A percentile compares a stretch with the other conserved stretches of the same genome.
Conservation (phyloP, 2,888 invertebrate species). For the Apocheima hispidaria region DNA sequence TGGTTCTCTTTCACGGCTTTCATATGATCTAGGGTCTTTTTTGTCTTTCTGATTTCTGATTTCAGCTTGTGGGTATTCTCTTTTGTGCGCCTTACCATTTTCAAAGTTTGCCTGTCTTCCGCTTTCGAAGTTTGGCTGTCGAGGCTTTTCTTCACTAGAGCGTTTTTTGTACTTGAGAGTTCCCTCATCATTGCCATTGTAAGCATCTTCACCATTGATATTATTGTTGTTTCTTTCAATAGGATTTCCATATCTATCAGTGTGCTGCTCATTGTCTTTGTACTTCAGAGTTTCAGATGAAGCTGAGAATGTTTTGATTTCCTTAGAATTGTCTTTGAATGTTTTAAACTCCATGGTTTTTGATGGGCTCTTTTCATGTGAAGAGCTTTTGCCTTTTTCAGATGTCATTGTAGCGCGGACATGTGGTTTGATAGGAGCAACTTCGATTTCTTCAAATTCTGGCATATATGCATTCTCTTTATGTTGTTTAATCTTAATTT, state of each 20-base stretch:
- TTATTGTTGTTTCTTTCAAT: conserved; percentile 75
- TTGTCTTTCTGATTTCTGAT: conserved; percentile 62
- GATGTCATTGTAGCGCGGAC: conserved; percentile 75
- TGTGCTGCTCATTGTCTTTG: conserved; percentile 75
- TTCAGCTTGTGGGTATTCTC: conserved; percentile 77
- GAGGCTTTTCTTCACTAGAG: conserved; percentile 74
- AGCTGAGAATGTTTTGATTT: conserved; percentile 81
- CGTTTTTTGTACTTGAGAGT: conserved; percentile 82
- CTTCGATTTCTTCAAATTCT: conserved; percentile 83
- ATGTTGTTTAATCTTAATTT: conserved; percentile 62
- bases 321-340: conserved; percentile 81
- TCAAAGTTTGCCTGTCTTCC: conserved; percentile 54
- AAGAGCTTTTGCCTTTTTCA: conserved; percentile 74
- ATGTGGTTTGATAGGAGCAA: conserved; percentile 80
- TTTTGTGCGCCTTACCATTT: conserved; percentile 53
- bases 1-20: conserved; percentile 64
- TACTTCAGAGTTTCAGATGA: conserved; percentile 83
- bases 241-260: conserved; percentile 79
- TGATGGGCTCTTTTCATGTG: conserved; percentile 74
- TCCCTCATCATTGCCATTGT: conserved; percentile 77
- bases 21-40: conserved; percentile 69
- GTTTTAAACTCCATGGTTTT: conserved; percentile 84
- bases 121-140: conserved; percentile 60
- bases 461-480: conserved; percentile 81
- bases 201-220: conserved; percentile 67